Conservation (phyloP, 2,888 invertebrate genomes). For the Mesorhabditis belari region DNA sequence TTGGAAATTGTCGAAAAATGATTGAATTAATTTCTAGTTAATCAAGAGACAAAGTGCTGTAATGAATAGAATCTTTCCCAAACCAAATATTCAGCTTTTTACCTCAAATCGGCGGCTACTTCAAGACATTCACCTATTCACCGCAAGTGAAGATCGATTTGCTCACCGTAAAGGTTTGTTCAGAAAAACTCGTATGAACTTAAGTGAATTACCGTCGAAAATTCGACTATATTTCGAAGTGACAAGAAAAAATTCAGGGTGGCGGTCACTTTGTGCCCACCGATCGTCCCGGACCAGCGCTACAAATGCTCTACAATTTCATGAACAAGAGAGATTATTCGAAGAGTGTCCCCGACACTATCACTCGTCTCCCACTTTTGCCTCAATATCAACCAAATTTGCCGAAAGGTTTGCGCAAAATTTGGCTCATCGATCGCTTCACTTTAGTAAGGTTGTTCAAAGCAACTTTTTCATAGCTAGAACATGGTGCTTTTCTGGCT, state of each 20-base stretch:
- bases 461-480: too few relatives aligned
- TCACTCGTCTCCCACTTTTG: conserved; percentile 25
- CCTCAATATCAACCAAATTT: conserved; percentile 11
- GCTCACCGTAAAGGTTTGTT: conserved; percentile 26
- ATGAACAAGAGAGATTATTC: conserved; percentile 27
- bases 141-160: conserved; percentile 24
- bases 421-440: too few relatives aligned
- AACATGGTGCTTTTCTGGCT: too few relatives aligned
- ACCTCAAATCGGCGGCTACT: conserved; percentile 37
- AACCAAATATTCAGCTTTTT: conserved; percentile 8
- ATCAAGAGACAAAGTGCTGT: conserved; percentile 12
- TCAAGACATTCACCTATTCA: conserved; percentile 28
- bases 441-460: too few relatives aligned
- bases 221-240: conserved; percentile 9
- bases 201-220: conserved; percentile 60
- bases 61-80: not conserved
- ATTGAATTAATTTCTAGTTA: too few relatives aligned
- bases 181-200: not conserved
- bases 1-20: too few relatives aligned
- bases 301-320: conserved; percentile 68
- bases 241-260: conserved; percentile 35
- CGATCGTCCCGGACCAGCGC: conserved; percentile 73
- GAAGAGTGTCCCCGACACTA: conserved; percentile 17
- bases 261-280: conserved; percentile 77
- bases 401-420: not conserved